A percentile compares a stretch with the other conserved stretches of the same genome.
These are phyloP conservation scores for Habroteleia sp. DNA, from an alignment of 2,888 invertebrate species.

Conservation along the genomic window DNA sequence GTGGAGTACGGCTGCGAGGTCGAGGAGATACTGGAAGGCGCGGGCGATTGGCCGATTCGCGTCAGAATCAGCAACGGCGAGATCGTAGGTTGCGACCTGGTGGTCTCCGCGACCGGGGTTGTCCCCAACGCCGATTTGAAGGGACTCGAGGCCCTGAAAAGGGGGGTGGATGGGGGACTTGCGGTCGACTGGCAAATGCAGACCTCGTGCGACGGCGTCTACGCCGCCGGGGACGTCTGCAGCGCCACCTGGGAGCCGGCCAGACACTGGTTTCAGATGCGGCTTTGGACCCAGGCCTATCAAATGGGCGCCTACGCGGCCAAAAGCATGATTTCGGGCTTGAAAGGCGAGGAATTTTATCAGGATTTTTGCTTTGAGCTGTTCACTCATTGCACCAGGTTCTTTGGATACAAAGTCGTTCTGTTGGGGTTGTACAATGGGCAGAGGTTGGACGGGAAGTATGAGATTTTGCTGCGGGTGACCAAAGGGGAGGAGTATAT, in stretches of 20 bases:
- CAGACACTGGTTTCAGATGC: constrained; percentile 95
- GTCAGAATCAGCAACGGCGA: constrained; percentile 88
- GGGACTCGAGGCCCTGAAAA: constrained; percentile 82
- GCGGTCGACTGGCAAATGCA: constrained; percentile 93
- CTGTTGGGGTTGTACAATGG: constrained; percentile 96
- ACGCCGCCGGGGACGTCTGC: constrained; percentile 98
- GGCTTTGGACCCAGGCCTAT: constrained; percentile 98
- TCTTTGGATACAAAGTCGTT: constrained; percentile 96
- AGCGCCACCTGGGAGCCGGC: constrained; percentile 89
- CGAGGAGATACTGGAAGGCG: constrained; percentile 84
- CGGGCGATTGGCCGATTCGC: constrained; percentile 85
- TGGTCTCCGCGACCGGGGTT: constrained; percentile 98
- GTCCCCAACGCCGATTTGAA: constrained; percentile 85
- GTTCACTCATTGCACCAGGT: constrained; percentile 96
- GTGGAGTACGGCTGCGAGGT: constrained; percentile 82
- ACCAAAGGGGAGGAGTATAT: constrained; percentile 91
- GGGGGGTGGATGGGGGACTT: constrained; percentile 90
- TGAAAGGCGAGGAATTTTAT: constrained; percentile 85
- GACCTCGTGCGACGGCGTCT: constrained; percentile 89
- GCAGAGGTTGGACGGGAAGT: constrained; percentile 89
- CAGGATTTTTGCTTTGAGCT: constrained; percentile 99
- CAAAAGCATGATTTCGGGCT: constrained; percentile 89
- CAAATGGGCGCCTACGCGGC: constrained; percentile 98
- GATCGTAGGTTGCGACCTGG: constrained; percentile 90
- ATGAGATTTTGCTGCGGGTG: constrained; percentile 92